Conservation (phyloP, 1,140 invertebrate genomes). For the Drosophila nasuta region DNA sequence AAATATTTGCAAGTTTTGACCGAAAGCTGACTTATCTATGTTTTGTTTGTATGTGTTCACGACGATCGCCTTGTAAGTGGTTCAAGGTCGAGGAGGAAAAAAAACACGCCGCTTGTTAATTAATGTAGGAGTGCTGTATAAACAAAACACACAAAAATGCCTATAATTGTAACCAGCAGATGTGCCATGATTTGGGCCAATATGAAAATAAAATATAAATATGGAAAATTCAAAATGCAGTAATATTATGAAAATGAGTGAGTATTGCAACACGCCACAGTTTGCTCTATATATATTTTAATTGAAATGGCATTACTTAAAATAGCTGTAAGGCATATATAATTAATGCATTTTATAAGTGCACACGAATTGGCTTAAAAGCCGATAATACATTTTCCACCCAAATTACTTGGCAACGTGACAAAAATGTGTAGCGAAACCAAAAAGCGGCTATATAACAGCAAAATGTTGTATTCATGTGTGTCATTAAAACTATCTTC, state of each 20-base stretch:
- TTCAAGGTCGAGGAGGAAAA: slow-evolving; percentile 15
- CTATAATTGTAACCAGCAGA: neutral
- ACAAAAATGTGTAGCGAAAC: slow-evolving; percentile 39
- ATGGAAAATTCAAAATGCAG: too few relatives aligned
- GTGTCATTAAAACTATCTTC: too few relatives aligned
- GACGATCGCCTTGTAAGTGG: slow-evolving; percentile 9
- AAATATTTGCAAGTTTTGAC: slow-evolving; percentile 7
- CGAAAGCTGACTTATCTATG: neutral
- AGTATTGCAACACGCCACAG: too few relatives aligned
- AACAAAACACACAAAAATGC: slow-evolving; percentile 4
- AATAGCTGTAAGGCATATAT: slow-evolving; percentile 29
- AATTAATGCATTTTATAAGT: slow-evolving; percentile 39
- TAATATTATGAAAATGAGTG: neutral
- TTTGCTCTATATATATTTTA: neutral
- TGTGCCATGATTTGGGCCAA: neutral
- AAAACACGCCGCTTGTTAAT: slow-evolving; percentile 20
- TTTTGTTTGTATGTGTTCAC: neutral
- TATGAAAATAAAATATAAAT: too few relatives aligned
- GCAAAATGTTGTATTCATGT: neutral
- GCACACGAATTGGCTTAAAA: slow-evolving; percentile 27
- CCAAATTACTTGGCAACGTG: slow-evolving; percentile 44
- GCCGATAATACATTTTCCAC: slow-evolving; percentile 30
- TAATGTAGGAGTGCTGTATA: slow-evolving; percentile 11
- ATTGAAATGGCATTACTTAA: slow-evolving; percentile 7
- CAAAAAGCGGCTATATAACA: slow-evolving; percentile 20